phyloP scores from a whole-genome alignment of 2,888 invertebrate species.

The Lucinisca nassula region DNA sequence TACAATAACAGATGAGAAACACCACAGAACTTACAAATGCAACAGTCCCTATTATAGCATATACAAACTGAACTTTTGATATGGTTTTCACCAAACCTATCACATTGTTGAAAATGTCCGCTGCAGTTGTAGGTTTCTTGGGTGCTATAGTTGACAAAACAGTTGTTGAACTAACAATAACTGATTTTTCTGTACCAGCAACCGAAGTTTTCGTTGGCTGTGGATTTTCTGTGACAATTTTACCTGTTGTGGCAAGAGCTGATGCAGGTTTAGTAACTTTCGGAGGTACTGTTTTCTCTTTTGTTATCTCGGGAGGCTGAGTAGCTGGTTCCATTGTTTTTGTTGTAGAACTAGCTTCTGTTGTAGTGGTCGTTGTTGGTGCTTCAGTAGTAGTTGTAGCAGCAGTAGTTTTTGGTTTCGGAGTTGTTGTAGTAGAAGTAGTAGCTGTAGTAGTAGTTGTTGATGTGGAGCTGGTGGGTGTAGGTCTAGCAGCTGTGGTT shows the following conservation, averaged over 20 bases:
- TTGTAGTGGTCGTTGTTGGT: conserved; percentile 36
- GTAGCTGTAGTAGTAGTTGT: conserved; percentile 19
- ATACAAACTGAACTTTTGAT: conserved; percentile 87
- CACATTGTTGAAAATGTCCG: conserved; percentile 67
- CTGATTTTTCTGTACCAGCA: background rate
- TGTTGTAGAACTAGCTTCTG: conserved; percentile 25
- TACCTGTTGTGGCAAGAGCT: background rate
- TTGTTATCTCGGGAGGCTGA: conserved; percentile 19
- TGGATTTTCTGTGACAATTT: background rate
- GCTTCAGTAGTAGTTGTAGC: conserved; percentile 28
- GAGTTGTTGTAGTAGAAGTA: conserved; percentile 43
- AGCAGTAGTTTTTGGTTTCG: conserved; percentile 42
- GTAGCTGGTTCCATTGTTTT: conserved; percentile 30
- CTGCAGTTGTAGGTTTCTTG: conserved; percentile 72
- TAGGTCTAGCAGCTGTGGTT: conserved; percentile 19
- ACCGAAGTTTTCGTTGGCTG: background rate
- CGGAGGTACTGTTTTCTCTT: conserved; percentile 50
- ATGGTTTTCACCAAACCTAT: conserved; percentile 76
- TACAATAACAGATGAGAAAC: conserved; percentile 87
- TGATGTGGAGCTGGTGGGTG: conserved; percentile 16
- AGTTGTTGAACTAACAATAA: background rate
- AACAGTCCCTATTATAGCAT: conserved; percentile 86
- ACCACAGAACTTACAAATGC: conserved; percentile 85
- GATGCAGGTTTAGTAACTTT: background rate
- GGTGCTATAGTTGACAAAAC: conserved; percentile 36